Evolutionary conservation across 2,888 invertebrate genomes (phyloP), one percentile per base, ranked within the genome.

Genomic region (Mesorhabditis spiculigera): DNA sequence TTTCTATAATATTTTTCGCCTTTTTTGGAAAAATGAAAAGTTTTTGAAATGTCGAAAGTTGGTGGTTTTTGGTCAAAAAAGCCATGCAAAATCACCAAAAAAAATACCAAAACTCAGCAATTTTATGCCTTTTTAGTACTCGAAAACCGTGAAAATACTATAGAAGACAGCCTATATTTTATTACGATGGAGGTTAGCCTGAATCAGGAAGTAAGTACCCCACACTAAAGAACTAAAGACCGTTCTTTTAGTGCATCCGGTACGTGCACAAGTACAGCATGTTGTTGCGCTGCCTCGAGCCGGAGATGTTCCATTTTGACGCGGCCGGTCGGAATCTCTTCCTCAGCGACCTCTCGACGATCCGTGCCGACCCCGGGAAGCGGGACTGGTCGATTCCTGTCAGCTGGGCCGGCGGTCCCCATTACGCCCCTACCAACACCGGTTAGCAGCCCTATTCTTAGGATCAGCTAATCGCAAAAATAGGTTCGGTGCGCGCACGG

Each of bases 291-390:
- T 73, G 71, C 67, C 63, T 81, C 28, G 71, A 78, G 66, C 64
- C 73, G 45, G 75, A 78, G n/a, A 69, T 73, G 63, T 77, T 81
- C 72, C 78, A 77, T 65, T 76, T 75, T 45, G 77, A 77, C 66
- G 81, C 82, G 5, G 73, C 76, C 13, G 70, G 75, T 65, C 79
- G 82, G 42, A 79, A 77, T 64, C 75, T 82, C n/a, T 82, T 82
- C 74, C 73, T 79, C 71, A 73, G 77, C n/a, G 81, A 82, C 65
- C 75, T 82, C 62, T 77, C 78, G 13, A 70, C 69, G 43, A 44
- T 81, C 6, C 45, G 74, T 61, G 58, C 58, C 58, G 58, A 50
- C n/a, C 10, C 58, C 6, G n/a, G 43, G 61, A 67, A 63, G 65
- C 45, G 45, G 50, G 63, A 5, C 13, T 67, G 4, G 68, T 61